Conservation (phyloP, 1,140 invertebrate species). For the Camponotus floridanus region DNA sequence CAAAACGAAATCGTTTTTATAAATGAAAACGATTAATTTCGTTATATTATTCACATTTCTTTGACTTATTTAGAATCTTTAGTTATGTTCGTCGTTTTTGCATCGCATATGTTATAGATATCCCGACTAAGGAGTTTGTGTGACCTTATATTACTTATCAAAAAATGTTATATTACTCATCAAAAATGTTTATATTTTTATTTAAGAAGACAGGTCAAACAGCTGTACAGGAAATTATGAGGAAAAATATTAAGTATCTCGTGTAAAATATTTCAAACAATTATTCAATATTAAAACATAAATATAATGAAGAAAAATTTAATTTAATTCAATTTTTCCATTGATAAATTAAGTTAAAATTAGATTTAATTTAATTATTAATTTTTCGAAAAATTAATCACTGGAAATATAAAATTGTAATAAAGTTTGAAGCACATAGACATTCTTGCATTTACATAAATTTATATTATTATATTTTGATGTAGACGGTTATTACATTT, state of each 20-base stretch:
- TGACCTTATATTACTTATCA: not conserved
- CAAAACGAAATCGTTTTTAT: not conserved
- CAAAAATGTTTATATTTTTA: not conserved
- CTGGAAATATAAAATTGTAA: not conserved
- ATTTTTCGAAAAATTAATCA: not conserved
- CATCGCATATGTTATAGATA: not conserved
- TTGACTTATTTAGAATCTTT: too few species aligned
- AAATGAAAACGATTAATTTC: not conserved
- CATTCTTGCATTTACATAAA: not conserved
- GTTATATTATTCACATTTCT: not conserved
- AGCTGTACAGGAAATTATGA: not conserved
- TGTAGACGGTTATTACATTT: slow-evolving; percentile 7
- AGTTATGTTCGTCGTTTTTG: not conserved
- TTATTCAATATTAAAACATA: not conserved
- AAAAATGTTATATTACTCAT: slow-evolving; percentile 5
- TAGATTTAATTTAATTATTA: too few species aligned
- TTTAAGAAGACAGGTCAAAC: not conserved
- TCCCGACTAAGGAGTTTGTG: not conserved
- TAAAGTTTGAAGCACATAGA: not conserved
- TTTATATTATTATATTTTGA: slow-evolving; percentile 10
- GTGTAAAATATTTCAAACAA: not conserved
- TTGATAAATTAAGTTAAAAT: too few species aligned
- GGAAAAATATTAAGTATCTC: not conserved
- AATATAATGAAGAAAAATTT: too few species aligned
- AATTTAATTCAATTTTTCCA: too few species aligned